These are phyloP conservation scores for Seladonia tumulorum DNA, from an alignment of 2,888 invertebrate genomes.

Conservation along the genomic window DNA sequence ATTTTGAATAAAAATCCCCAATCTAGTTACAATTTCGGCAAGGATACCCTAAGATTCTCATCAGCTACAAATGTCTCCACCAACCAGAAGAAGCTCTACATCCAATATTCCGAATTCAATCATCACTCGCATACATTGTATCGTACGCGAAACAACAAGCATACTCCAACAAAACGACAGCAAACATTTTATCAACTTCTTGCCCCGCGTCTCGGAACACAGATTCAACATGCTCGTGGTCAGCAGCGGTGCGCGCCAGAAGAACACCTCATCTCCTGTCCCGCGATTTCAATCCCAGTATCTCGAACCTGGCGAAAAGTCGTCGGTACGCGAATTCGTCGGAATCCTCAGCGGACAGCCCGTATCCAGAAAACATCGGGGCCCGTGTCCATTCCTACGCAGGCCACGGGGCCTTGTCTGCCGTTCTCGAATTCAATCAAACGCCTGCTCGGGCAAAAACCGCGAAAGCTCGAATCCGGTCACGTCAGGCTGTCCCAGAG, in stretches of 20 bases:
- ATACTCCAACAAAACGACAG: neutral
- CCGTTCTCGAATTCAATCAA: constrained; percentile 51
- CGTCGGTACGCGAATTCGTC: constrained; percentile 1
- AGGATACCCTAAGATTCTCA: too few species aligned
- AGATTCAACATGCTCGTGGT: neutral
- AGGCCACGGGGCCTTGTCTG: neutral
- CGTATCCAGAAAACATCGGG: constrained; percentile 19
- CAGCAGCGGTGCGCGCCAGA: neutral
- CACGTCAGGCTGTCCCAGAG: constrained; percentile 54
- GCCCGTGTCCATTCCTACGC: constrained; percentile 10
- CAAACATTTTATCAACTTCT: neutral
- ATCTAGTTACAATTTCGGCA: too few species aligned
- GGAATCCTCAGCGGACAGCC: neutral
- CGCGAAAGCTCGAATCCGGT: constrained; percentile 34
- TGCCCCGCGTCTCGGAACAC: neutral
- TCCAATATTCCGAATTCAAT: neutral
- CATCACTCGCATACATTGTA: neutral
- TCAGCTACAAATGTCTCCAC: neutral
- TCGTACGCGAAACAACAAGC: neutral
- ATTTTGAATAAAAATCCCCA: too few species aligned
- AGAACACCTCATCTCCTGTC: neutral
- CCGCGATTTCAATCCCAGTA: neutral
- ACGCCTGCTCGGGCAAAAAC: constrained; percentile 25
- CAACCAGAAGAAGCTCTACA: neutral
- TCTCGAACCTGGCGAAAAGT: neutral